Base-by-base conservation (phyloP, 2,888 invertebrate species). In the Spialia ferax region DNA sequence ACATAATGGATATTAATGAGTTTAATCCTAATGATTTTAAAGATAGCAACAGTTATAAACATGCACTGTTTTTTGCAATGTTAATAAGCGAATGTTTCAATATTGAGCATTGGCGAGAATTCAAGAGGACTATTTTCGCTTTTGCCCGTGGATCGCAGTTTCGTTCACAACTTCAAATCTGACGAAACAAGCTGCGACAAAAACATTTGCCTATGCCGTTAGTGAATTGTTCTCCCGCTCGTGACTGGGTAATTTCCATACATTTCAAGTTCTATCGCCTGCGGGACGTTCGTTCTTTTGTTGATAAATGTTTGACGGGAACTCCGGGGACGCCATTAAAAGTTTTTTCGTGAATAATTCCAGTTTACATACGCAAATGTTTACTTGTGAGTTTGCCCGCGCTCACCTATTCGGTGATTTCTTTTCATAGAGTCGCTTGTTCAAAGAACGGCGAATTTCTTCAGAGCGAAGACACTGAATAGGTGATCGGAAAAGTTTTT, bases 221-320 rank as follows among this genome's bases (percentile, higher is more conserved):
- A 93, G 92, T 92, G 93, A 91, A 93, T 93, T 93, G 92, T 93
- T 93, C 92, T 91, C 88, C 84, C 90, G 93, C 89, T 87, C 86
- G 91, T 92, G 93, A 91, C 92, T 93, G 88, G 92, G 93, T 93
- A 93, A 93, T 93, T 93, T 93, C 92, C 93, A 93, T 93, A 93
- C 92, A 93, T 93, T 93, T 93, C 89, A 92, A 93, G 93, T 93
- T 93, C 91, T 87, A 91, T 93, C 93, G 93, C 93, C 93, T 92
- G 91, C 91, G 93, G 93, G 92, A 93, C 91, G 92, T 92, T 93
- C 92, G 89, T 93, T 93, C 93, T 93, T 93, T 93, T 93, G 93
- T 93, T 93, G 93, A 93, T 93, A 93, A 93, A 93, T 93, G 93
- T 93, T 93, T 93, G 93, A 92, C 93, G 92, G 91, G 86, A 93